Conservation (phyloP, 2,113 vertebrate species). For the Xiphias gladius region DNA sequence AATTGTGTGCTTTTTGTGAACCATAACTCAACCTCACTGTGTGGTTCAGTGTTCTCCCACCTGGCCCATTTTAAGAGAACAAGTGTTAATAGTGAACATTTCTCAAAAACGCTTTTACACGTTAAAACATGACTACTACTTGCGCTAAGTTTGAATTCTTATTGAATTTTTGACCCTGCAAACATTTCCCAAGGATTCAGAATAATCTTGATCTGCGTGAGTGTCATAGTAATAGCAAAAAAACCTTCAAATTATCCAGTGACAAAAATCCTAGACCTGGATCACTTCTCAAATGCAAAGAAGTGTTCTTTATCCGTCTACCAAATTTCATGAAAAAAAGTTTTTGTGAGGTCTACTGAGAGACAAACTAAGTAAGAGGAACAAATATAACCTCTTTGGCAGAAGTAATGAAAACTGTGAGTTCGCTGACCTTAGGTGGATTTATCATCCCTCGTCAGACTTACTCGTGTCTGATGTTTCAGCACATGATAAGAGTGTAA, state of each 20-base stretch:
- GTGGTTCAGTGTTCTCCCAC: neutral
- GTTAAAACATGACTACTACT: neutral
- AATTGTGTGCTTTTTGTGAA: neutral
- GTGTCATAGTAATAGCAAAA: neutral
- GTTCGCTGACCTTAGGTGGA: conserved; percentile 20
- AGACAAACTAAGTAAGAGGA: neutral
- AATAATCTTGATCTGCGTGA: neutral
- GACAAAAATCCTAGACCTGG: neutral
- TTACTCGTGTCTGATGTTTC: conserved; percentile 49
- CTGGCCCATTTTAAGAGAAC: neutral
- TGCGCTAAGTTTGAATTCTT: neutral
- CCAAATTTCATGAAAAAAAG: conserved; percentile 3
- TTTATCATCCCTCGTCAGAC: conserved; percentile 47
- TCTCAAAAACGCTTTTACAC: neutral
- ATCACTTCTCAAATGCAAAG: conserved; percentile 16
- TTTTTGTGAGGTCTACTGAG: conserved; percentile 4
- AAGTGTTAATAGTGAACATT: neutral
- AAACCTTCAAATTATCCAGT: neutral
- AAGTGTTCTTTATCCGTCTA: neutral
- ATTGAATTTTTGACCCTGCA: neutral
- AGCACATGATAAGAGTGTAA: conserved; percentile 39
- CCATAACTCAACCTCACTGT: conserved; percentile 20
- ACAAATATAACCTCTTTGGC: conserved; percentile 23
- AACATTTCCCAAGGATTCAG: neutral
- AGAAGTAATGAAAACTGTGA: conserved; percentile 29